These are phyloP conservation scores for Cremastinae sp. DNA, from an alignment of 2,888 invertebrate species.

Conservation along the genomic window DNA sequence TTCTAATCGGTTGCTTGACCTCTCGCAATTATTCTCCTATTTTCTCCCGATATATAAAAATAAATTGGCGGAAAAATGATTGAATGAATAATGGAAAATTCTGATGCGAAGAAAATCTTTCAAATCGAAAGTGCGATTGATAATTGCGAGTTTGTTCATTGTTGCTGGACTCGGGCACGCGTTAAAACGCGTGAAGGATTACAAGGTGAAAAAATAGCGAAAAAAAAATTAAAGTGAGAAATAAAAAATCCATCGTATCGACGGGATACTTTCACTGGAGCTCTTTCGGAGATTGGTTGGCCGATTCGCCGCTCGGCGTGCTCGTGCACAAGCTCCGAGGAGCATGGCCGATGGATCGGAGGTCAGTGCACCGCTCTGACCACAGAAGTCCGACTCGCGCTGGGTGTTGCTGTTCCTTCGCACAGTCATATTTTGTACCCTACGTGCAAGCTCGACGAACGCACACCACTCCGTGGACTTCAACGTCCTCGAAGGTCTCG, in stretches of 20 bases:
- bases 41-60: too few relatives aligned
- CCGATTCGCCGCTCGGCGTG: conserved; percentile 60
- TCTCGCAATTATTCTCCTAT: too few relatives aligned
- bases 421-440: conserved; percentile 11
- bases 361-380: conserved; percentile 74
- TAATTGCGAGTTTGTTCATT: background rate
- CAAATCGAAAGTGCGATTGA: background rate
- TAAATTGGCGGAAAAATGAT: too few relatives aligned
- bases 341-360: conserved; percentile 70
- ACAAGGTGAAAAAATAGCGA: background rate
- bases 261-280: conserved; percentile 74
- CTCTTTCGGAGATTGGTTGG: conserved; percentile 64
- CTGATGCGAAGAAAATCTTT: background rate
- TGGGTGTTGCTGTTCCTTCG: conserved; percentile 5
- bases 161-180: background rate
- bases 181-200: background rate
- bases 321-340: conserved; percentile 59
- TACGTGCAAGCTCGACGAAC: conserved; percentile 13
- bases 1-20: too few relatives aligned
- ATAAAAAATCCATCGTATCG: conserved; percentile 11
- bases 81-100: background rate
- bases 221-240: background rate
- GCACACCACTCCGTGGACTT: conserved; percentile 11
- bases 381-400: conserved; percentile 57
- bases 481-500: conserved; percentile 17